phyloP scores from a whole-genome alignment of 2,113 vertebrate genomes.

The Megatriorchis doriae region DNA sequence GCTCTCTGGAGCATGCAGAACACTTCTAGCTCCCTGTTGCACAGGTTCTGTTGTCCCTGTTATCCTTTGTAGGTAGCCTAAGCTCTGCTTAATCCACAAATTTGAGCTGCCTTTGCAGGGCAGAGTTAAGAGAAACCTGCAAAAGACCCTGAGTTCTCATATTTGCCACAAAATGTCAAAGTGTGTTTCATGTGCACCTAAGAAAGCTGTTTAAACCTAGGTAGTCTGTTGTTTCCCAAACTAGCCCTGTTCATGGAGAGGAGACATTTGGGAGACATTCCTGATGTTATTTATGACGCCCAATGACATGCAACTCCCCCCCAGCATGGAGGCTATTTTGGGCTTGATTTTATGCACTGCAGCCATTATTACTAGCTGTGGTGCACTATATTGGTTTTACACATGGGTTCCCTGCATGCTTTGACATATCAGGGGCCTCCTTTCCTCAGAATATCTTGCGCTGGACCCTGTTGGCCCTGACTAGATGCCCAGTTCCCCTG shows the following conservation, averaged over 20 bases:
- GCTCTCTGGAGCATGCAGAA: background rate
- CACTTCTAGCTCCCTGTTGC: background rate
- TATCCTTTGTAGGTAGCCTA: background rate
- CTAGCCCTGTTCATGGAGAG: accelerated
- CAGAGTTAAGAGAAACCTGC: background rate
- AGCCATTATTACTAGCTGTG: background rate
- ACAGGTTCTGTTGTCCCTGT: background rate
- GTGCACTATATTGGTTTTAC: background rate
- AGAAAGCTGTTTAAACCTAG: background rate
- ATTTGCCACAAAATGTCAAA: background rate
- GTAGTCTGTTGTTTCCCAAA: background rate
- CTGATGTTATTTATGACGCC: background rate
- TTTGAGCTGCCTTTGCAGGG: background rate
- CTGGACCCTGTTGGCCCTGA: background rate
- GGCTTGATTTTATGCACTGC: background rate
- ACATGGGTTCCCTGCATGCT: background rate
- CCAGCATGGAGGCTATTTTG: background rate
- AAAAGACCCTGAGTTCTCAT: background rate
- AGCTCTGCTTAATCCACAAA: background rate
- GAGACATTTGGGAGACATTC: background rate
- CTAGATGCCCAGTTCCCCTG: background rate
- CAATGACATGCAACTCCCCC: background rate
- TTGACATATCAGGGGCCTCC: background rate
- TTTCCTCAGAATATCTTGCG: background rate
- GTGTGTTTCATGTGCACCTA: background rate